These are phyloP conservation scores for Campoplex capitator DNA, from an alignment of 2,888 invertebrate species.

Conservation along the genomic window DNA sequence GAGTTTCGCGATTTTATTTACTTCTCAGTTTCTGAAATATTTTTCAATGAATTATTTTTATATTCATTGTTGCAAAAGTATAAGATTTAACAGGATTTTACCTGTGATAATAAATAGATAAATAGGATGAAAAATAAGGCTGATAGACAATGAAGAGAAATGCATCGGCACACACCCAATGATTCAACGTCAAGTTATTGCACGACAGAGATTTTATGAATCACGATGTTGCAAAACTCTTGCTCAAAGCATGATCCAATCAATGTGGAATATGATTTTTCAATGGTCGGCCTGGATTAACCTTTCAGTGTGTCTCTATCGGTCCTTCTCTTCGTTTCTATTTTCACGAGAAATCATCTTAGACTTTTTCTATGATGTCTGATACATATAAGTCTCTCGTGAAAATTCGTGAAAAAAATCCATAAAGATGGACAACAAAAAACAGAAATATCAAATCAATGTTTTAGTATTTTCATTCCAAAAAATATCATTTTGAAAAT, in stretches of 20 bases:
- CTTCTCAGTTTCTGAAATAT: background rate
- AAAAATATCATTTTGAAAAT: background rate
- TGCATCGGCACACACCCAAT: conserved; percentile 44
- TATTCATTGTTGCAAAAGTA: background rate
- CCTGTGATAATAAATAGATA: no score
- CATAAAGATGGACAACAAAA: background rate
- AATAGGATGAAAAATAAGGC: background rate
- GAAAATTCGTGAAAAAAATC: background rate
- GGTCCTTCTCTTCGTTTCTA: conserved; percentile 6
- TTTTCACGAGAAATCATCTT: conserved; percentile 10
- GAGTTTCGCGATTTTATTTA: background rate
- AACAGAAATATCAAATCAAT: background rate
- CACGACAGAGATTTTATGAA: conserved; percentile 51
- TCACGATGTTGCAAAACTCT: conserved; percentile 59
- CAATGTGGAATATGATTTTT: conserved; percentile 54
- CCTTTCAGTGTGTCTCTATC: conserved; percentile 54
- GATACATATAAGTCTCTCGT: conserved; percentile 24
- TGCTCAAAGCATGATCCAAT: conserved; percentile 54
- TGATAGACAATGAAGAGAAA: conserved; percentile 38
- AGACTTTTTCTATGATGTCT: background rate
- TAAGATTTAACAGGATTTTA: no score
- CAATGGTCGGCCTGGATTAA: conserved; percentile 50
- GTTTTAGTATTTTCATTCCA: background rate
- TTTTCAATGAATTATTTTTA: background rate
- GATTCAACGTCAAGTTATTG: conserved; percentile 41